Conservation (phyloP, 2,113 vertebrate genomes). For the Elachura formosa region DNA sequence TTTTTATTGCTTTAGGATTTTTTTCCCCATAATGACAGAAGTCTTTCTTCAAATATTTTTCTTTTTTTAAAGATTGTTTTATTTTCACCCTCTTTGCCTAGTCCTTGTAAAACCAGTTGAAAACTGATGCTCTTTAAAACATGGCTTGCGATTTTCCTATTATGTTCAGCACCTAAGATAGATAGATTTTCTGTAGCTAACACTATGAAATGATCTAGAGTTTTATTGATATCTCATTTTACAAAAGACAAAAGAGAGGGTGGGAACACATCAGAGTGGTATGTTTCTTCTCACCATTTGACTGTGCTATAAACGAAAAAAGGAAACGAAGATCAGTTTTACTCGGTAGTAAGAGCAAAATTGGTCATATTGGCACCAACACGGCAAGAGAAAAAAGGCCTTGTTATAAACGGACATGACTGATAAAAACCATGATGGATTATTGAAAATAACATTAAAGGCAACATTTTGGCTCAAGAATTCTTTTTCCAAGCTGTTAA, state of each 20-base stretch:
- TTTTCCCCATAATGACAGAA: neutral
- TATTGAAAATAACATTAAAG: constrained; percentile 31
- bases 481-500: neutral
- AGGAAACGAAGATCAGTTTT: constrained; percentile 11
- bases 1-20: neutral
- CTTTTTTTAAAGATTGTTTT: neutral
- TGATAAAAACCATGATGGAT: constrained; percentile 20
- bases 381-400: constrained; percentile 14
- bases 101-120: neutral
- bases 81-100: neutral
- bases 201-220: neutral
- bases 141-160: neutral
- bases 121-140: neutral
- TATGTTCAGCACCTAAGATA: neutral
- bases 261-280: neutral
- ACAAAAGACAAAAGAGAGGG: neutral
- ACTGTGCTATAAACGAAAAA: neutral
- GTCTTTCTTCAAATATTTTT: neutral
- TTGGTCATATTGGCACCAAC: neutral
- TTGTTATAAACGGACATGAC: neutral
- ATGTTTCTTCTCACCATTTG: neutral
- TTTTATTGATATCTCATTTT: constrained; percentile 7
- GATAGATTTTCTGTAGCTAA: neutral
- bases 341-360: neutral
- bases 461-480: neutral